Evolutionary conservation across 2,797 vertebrate species (phyloP).

Genomic region (Tangara arthus): DNA sequence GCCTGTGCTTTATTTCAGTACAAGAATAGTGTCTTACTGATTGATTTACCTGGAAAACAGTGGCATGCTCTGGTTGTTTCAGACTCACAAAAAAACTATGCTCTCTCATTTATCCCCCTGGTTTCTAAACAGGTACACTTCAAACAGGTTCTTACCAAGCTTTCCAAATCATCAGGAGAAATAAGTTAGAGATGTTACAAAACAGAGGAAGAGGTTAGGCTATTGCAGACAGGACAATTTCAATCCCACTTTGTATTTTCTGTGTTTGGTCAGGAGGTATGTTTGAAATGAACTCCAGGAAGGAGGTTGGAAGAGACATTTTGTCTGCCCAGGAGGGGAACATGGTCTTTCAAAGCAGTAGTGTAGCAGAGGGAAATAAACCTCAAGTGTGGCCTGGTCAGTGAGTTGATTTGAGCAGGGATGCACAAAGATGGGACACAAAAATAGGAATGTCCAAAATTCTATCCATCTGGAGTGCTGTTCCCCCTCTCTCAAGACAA

Average conservation of each 20-base stretch:
- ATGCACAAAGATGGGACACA: background rate
- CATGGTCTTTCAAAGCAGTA: background rate
- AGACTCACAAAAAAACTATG: background rate
- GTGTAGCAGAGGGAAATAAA: rapidly evolving
- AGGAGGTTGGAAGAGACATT: background rate
- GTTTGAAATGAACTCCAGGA: background rate
- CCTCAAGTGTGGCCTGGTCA: background rate
- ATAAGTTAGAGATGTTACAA: background rate
- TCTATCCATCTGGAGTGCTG: background rate
- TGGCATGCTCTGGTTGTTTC: background rate
- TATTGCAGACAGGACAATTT: background rate
- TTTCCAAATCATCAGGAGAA: background rate
- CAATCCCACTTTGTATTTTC: background rate
- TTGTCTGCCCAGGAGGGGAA: background rate
- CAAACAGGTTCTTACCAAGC: background rate
- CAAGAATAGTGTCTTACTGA: background rate
- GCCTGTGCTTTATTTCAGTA: background rate
- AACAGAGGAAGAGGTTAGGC: background rate
- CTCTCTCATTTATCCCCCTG: background rate
- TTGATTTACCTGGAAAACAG: background rate
- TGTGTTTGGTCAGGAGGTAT: background rate
- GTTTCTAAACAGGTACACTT: background rate
- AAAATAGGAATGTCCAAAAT: background rate
- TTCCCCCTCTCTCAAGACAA: background rate
- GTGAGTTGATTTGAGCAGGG: background rate